Percentiles rank a stretch among this genome's conserved stretches.
phyloP scores from a whole-genome alignment of 1,140 invertebrate species.

The Listronotus oregonensis region DNA sequence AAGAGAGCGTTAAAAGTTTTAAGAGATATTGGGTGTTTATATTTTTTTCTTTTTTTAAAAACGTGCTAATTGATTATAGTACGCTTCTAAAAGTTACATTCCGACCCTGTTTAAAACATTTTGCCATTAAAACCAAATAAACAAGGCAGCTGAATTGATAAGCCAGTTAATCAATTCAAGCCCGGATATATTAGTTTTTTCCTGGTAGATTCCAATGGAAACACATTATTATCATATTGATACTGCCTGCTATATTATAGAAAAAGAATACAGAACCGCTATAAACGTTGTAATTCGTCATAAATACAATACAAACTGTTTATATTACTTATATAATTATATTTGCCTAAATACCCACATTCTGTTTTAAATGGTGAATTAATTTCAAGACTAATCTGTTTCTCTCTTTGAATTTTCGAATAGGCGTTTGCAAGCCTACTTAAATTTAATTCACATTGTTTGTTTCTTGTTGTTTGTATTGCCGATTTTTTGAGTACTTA shows the following conservation, averaged over 20 bases:
- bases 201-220: constrained; percentile 22
- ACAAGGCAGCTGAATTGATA: constrained; percentile 16
- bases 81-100: no score
- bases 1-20: no score
- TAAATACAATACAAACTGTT: constrained; percentile 10
- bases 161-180: constrained; percentile 22
- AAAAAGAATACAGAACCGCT: neutral
- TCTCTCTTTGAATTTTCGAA: no score
- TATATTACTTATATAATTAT: constrained; percentile 11
- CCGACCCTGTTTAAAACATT: neutral
- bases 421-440: no score
- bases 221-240: constrained; percentile 20
- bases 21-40: no score
- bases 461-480: no score
- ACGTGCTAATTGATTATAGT: no score
- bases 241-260: neutral
- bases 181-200: constrained; percentile 32
- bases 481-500: no score
- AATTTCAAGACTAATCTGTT: no score
- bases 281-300: constrained; percentile 1
- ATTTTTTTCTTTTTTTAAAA: no score
- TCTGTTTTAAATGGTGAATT: no score
- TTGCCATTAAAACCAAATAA: constrained; percentile 3
- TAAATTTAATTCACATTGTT: no score
- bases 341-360: constrained; percentile 16